Evolutionary conservation across 2,113 vertebrate genomes (phyloP).

Genomic region (Hypanus sabinus): DNA sequence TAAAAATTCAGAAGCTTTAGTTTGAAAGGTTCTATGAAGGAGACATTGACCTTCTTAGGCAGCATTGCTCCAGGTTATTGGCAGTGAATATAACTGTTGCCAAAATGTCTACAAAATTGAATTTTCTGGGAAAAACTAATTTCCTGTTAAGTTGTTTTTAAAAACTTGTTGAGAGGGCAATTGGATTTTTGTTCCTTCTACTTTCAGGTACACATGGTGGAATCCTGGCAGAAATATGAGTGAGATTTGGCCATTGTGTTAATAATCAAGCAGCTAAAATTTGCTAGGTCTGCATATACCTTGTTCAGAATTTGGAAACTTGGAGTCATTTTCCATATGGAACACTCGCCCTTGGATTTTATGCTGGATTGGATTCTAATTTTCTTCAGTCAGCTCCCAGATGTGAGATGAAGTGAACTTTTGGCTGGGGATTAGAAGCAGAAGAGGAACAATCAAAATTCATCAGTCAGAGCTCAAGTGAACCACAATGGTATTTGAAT

Average conservation of each 20-base stretch:
- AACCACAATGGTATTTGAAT: background rate
- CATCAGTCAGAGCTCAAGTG: background rate
- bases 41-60: background rate
- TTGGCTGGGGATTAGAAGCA: background rate
- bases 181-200: background rate
- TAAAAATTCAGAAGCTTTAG: background rate
- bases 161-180: background rate
- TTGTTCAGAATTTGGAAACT: background rate
- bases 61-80: background rate
- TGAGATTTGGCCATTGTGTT: background rate
- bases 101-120: background rate
- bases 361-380: background rate
- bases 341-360: background rate
- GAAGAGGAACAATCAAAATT: background rate
- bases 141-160: background rate
- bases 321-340: background rate
- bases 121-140: background rate
- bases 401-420: background rate
- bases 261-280: background rate
- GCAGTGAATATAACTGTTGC: background rate
- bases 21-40: background rate
- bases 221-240: slow-evolving; percentile 2
- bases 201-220: background rate
- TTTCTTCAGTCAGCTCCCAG: background rate
- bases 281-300: background rate